Base-by-base conservation (phyloP, 2,797 vertebrate species). In the Rachycentron canadum region DNA sequence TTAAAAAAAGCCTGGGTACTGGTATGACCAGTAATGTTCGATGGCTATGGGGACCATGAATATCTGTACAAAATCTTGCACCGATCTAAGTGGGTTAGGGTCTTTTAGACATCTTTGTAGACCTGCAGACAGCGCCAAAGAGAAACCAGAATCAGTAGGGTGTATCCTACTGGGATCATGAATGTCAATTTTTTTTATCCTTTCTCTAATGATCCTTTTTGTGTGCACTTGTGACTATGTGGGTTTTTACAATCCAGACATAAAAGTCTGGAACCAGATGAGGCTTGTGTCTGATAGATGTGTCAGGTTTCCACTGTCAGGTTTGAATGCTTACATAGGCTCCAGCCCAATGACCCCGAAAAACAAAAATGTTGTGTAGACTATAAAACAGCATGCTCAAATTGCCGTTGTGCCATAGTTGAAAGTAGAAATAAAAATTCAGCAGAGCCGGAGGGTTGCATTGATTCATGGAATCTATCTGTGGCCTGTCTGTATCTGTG, bases 401-500 rank as follows among this genome's bases (percentile, higher is more conserved):
- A 77, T 86, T 58, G 73, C 43, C 43, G 12, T 26, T n/a, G 16
- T 23, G 38, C 52, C 47, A 47, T 19, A 26, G 25, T 26, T 26
- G 36, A 67, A 47, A 34, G 34, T 16, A 47, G 25, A 74, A 70
- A 79, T 69, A 59, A 64, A 61, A 80, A 40, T 63, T 45, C 70
- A 61, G 32, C 28, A 8, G 59, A 65, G 58, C 23, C 57, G 34
- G 25, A 58, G 55, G 72, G 64, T 66, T 61, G 69, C 78, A 82
- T 78, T 72, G 76, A 66, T 57, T 67, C 68, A 57, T 38, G 43
- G 57, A 80, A 82, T 70, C 66, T 55, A 28, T 74, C 60, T 69
- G 58, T 26, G 62, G 21, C 47, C 53, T 40, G n/a, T 73, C 62
- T 74, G 49, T 65, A 58, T 82, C 68, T 80, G 78, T 80, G 81